Conservation (phyloP, 2,113 vertebrate species). For the Brachypodius melanocephalos region DNA sequence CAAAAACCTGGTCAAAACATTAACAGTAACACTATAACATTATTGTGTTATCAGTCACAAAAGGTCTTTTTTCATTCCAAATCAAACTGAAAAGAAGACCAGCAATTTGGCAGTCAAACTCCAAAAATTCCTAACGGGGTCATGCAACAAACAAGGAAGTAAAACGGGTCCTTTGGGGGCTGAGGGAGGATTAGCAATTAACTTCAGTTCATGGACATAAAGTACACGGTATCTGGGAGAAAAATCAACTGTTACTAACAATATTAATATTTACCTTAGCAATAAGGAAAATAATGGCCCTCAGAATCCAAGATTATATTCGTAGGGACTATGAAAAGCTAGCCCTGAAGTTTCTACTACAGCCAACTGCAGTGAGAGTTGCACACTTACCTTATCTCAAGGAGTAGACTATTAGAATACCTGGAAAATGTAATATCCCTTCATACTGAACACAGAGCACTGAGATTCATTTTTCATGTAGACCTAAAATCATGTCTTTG, state of each 20-base stretch:
- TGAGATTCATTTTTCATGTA: background rate
- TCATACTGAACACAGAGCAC: background rate
- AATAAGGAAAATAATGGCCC: background rate
- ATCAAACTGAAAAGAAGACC: background rate
- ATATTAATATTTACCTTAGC: background rate
- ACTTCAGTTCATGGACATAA: background rate
- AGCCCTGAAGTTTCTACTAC: background rate
- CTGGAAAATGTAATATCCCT: background rate
- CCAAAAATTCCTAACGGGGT: background rate
- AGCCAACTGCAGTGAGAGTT: background rate
- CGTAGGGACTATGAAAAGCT: background rate
- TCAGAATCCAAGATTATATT: background rate
- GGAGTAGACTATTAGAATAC: rapidly evolving
- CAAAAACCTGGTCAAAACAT: background rate
- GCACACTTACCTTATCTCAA: background rate
- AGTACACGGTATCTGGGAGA: background rate
- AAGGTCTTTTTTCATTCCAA: background rate
- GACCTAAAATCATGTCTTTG: background rate
- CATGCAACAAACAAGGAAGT: background rate
- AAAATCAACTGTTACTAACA: background rate
- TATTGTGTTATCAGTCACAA: background rate
- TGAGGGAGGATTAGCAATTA: background rate
- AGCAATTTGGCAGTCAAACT: background rate
- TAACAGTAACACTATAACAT: background rate
- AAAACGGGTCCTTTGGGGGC: background rate